phyloP scores from a whole-genome alignment of 2,888 invertebrate species.

The Ametastegia equiseti region DNA sequence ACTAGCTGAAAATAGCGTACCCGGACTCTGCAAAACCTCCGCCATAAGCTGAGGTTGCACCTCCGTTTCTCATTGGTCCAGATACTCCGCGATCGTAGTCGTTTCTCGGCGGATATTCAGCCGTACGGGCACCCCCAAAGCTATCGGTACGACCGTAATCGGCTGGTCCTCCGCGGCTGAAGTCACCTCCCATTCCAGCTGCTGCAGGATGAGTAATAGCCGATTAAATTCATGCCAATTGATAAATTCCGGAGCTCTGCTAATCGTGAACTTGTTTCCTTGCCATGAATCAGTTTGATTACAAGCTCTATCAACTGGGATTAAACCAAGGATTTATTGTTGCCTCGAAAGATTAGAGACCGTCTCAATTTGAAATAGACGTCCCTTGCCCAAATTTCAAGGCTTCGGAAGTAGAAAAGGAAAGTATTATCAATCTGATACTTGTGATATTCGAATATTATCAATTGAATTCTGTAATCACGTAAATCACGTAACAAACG shows the following conservation, averaged over 20 bases:
- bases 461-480: neutral
- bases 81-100: conserved; percentile 72
- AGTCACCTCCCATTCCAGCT: conserved; percentile 72
- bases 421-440: too few species aligned
- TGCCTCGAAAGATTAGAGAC: conserved; percentile 43
- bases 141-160: conserved; percentile 74
- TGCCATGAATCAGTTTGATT: conserved; percentile 45
- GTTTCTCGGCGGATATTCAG: conserved; percentile 71
- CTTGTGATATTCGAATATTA: neutral
- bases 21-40: conserved; percentile 55
- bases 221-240: neutral
- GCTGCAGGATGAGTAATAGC: conserved; percentile 55
- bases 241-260: too few species aligned
- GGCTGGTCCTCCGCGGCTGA: conserved; percentile 71
- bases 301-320: conserved; percentile 25
- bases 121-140: conserved; percentile 70
- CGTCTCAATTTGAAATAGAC: conserved; percentile 13
- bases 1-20: neutral
- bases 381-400: conserved; percentile 42
- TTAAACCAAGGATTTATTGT: conserved; percentile 35
- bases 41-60: conserved; percentile 67
- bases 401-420: neutral
- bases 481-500: neutral
- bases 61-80: conserved; percentile 74
- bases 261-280: conserved; percentile 38